These are phyloP conservation scores for Cerastoderma edule DNA, from an alignment of 2,888 invertebrate species.

Conservation along the genomic window DNA sequence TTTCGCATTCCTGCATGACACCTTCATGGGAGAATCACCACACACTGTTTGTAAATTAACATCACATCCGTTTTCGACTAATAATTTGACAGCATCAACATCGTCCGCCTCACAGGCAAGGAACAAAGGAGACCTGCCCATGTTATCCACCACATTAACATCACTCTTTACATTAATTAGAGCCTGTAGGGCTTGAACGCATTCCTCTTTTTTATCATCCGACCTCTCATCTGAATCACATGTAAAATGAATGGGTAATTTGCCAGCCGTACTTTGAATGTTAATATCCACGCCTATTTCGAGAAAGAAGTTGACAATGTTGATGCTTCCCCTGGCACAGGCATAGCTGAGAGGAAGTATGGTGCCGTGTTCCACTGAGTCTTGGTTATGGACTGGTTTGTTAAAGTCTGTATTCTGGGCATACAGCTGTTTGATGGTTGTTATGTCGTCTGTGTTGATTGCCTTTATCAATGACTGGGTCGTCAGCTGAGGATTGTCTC, in stretches of 20 bases:
- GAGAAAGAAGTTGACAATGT: constrained; percentile 61
- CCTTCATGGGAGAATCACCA: constrained; percentile 75
- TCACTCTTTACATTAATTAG: constrained; percentile 67
- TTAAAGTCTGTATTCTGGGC: constrained; percentile 40
- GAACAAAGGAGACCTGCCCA: constrained; percentile 72
- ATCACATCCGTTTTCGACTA: constrained; percentile 71
- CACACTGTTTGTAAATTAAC: constrained; percentile 72
- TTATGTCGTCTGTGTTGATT: constrained; percentile 28
- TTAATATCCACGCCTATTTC: constrained; percentile 64
- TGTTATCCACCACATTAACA: constrained; percentile 71
- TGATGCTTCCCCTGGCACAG: constrained; percentile 65
- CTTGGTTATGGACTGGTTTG: constrained; percentile 32
- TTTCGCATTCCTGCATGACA: constrained; percentile 76
- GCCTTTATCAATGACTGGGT: constrained; percentile 22
- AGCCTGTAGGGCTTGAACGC: constrained; percentile 65
- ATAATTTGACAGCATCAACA: constrained; percentile 68
- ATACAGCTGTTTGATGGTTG: constrained; percentile 24
- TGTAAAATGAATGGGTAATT: constrained; percentile 70
- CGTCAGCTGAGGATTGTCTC: not conserved
- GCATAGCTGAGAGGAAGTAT: constrained; percentile 66
- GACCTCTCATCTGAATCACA: constrained; percentile 68
- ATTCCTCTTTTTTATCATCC: constrained; percentile 60
- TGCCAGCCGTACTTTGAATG: constrained; percentile 70
- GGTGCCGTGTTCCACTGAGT: constrained; percentile 21
- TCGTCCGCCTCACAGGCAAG: constrained; percentile 74